A percentile compares a stretch with the other conserved stretches of the same genome.
phyloP scores from a whole-genome alignment of 2,797 vertebrate species.

The Rhinella marina region DNA sequence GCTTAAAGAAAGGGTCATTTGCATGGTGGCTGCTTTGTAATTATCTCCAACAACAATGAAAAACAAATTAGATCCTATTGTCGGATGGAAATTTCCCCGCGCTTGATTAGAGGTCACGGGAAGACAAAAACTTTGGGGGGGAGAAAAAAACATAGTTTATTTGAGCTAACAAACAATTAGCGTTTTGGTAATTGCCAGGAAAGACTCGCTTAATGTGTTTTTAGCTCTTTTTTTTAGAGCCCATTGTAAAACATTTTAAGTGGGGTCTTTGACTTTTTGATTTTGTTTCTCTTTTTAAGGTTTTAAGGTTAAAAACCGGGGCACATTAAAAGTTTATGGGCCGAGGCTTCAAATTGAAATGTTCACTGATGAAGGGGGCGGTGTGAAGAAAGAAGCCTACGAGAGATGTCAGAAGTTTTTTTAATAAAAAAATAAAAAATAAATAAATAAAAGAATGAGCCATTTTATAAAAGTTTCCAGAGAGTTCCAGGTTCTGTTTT shows the following conservation, averaged over 20 bases:
- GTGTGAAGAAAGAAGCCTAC: background rate
- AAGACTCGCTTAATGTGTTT: constrained; percentile 19
- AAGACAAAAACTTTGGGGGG: constrained; percentile 66
- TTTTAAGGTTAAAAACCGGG: background rate
- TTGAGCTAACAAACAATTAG: constrained; percentile 77
- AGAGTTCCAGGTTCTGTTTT: background rate
- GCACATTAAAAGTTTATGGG: constrained; percentile 10
- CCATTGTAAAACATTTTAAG: constrained; percentile 18
- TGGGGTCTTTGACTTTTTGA: constrained; percentile 23
- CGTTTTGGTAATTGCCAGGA: constrained; percentile 67
- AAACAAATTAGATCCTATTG: constrained; percentile 78
- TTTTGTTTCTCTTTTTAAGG: background rate
- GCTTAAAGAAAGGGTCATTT: constrained; percentile 77
- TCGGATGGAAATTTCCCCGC: constrained; percentile 70
- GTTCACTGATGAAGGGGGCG: background rate
- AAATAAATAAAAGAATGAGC: background rate
- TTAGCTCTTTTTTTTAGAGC: constrained; percentile 25
- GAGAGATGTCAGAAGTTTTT: background rate
- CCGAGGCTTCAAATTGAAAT: background rate
- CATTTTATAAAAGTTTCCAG: background rate
- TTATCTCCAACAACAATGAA: constrained; percentile 80
- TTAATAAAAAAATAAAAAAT: background rate
- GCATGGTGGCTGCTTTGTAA: constrained; percentile 76
- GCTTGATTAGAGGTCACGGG: constrained; percentile 80
- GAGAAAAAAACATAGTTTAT: constrained; percentile 68